Evolutionary conservation across 1,140 invertebrate genomes (phyloP).

Genomic region (Bathynomus jamesi): DNA sequence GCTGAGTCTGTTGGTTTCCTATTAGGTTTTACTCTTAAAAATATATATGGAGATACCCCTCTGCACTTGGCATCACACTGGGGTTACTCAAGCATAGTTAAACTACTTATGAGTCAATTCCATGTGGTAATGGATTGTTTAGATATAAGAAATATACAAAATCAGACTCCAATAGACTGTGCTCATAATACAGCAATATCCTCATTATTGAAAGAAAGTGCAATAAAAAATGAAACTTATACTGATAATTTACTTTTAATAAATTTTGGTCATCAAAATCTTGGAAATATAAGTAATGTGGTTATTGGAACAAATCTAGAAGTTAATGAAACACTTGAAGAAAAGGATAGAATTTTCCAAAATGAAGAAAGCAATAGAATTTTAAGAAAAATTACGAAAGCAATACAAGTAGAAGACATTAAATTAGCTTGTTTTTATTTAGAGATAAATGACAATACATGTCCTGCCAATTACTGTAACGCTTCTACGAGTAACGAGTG

Average conservation of each 20-base stretch:
- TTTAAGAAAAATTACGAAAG: neutral
- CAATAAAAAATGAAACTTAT: too few relatives aligned
- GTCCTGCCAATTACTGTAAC: neutral
- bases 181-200: neutral
- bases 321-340: neutral
- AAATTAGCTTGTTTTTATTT: neutral
- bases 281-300: neutral
- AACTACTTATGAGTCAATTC: neutral
- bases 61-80: neutral
- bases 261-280: too few relatives aligned
- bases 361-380: neutral
- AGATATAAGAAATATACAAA: neutral
- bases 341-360: too few relatives aligned
- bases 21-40: neutral
- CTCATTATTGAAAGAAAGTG: neutral
- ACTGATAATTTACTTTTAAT: neutral
- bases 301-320: neutral
- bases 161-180: neutral
- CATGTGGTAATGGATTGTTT: neutral
- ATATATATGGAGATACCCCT: neutral
- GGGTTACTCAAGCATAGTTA: neutral
- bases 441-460: neutral
- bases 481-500: neutral
- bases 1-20: neutral
- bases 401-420: neutral